Evolutionary conservation across 1,140 invertebrate genomes (phyloP).

Genomic region (Caenorhabditis brenneri): DNA sequence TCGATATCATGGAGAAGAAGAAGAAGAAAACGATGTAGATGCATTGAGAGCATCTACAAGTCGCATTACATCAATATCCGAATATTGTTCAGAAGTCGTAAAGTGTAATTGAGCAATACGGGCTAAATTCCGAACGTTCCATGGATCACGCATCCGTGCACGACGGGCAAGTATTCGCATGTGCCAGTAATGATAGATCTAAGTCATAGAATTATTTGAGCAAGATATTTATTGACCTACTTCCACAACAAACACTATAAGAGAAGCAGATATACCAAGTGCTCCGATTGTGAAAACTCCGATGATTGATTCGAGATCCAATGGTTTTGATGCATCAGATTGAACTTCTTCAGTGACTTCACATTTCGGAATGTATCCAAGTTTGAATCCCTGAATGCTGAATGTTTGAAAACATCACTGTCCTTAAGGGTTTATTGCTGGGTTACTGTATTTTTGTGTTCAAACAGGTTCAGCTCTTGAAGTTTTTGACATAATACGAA

Average conservation of each 20-base stretch:
- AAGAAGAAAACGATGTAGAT: not conserved
- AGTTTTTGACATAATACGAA: too few relatives aligned
- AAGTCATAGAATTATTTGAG: not conserved
- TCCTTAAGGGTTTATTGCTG: not conserved
- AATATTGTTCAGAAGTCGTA: slow-evolving; percentile 28
- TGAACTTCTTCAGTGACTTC: not conserved
- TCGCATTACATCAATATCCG: slow-evolving; percentile 22
- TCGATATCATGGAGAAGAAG: not conserved
- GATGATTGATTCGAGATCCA: slow-evolving; percentile 35
- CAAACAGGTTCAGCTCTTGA: too few relatives aligned
- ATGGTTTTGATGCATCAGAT: not conserved
- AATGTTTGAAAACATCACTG: not conserved
- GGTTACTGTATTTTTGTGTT: too few relatives aligned
- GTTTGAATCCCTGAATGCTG: slow-evolving; percentile 33
- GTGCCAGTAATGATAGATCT: slow-evolving; percentile 49
- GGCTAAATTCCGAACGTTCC: slow-evolving; percentile 13
- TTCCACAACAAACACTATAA: slow-evolving; percentile 22
- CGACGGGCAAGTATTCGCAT: not conserved
- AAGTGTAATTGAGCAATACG: slow-evolving; percentile 48
- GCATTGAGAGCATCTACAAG: slow-evolving; percentile 13
- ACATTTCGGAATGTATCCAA: slow-evolving; percentile 46
- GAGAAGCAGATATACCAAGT: not conserved
- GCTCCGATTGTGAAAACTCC: slow-evolving; percentile 42
- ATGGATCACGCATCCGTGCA: slow-evolving; percentile 23
- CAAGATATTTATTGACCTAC: not conserved